phyloP scores from a whole-genome alignment of 1,140 invertebrate genomes.

The Dreissena rostriformis region DNA sequence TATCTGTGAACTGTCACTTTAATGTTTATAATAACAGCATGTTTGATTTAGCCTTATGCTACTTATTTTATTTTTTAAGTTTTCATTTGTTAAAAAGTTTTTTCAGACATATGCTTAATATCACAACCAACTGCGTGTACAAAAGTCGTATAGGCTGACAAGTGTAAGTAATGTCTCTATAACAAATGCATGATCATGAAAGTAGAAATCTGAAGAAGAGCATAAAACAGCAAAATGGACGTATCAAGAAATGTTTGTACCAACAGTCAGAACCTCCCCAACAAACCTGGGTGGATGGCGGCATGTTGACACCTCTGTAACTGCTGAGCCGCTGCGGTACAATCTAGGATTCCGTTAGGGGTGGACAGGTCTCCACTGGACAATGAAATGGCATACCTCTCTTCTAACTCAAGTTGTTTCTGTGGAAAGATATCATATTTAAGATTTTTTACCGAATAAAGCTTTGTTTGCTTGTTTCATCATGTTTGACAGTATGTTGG shows the following conservation, averaged over 20 bases:
- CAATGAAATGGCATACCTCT: slow-evolving; percentile 87
- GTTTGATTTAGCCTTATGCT: too few relatives aligned
- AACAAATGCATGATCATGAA: not conserved
- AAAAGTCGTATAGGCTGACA: not conserved
- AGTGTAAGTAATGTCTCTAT: not conserved
- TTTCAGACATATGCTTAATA: too few relatives aligned
- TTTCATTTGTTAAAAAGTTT: too few relatives aligned
- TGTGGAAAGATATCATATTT: slow-evolving; percentile 37
- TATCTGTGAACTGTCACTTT: too few relatives aligned
- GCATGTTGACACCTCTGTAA: slow-evolving; percentile 90
- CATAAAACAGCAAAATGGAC: not conserved
- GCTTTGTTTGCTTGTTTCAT: too few relatives aligned
- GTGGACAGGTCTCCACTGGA: slow-evolving; percentile 89
- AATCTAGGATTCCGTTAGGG: slow-evolving; percentile 88
- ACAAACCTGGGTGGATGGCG: slow-evolving; percentile 82
- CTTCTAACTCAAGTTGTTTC: slow-evolving; percentile 89
- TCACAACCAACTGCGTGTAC: too few relatives aligned
- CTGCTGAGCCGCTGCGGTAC: slow-evolving; percentile 90
- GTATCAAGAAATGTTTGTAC: not conserved
- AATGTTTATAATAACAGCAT: too few relatives aligned
- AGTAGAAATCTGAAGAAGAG: not conserved
- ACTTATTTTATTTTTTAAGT: too few relatives aligned
- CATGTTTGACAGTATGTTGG: too few relatives aligned
- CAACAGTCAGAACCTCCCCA: not conserved
- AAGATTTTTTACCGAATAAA: too few relatives aligned